Evolutionary conservation across 2,113 vertebrate genomes (phyloP), one percentile per base, ranked within the genome.

Genomic region (Otis tarda): DNA sequence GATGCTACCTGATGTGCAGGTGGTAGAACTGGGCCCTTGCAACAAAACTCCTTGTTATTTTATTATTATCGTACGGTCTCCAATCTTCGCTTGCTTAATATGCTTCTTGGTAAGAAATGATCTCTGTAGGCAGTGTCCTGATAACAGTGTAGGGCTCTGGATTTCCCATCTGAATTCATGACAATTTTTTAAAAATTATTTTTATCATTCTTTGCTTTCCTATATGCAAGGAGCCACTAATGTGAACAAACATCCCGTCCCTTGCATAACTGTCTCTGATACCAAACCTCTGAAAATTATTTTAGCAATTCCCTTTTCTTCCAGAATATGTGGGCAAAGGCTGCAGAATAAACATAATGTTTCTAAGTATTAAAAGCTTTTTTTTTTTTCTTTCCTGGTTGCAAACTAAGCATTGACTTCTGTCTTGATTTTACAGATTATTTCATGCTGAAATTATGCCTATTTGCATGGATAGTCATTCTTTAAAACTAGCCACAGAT

Each of bases 381-480:
- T 31, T 61, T n/a, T 10, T 33, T 81, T 79, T 22, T 37, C 0
- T 1, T 41, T 56, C 74, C 59, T 84, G 76, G 24, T 93, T 95
- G 83, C 92, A 96, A 95, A 96, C 84, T 97, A 97, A 97, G 96
- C 96, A 95, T 47, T 89, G 95, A 95, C 95, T 95, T 93, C 95
- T 95, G 94, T 97, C 97, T 98, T 97, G 95, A 98, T 97, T 98
- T 97, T 97, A 93, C 96, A 97, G 97, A 97, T 98, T 98, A 98
- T 98, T 98, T 98, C 98, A 98, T 97, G 98, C 97, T 97, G 97
- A 98, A 98, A 98, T 98, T 95, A 97, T 97, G 97, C 97, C 97
- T 98, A 97, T 98, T 98, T 98, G 98, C 98, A 98, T 98, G 98
- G 98, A 73, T 98, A 98, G 98, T 98, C 97, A 98, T 98, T 98